These are phyloP conservation scores for Dromaius novaehollandiae DNA, from an alignment of 2,113 vertebrate genomes.

Conservation along the genomic window DNA sequence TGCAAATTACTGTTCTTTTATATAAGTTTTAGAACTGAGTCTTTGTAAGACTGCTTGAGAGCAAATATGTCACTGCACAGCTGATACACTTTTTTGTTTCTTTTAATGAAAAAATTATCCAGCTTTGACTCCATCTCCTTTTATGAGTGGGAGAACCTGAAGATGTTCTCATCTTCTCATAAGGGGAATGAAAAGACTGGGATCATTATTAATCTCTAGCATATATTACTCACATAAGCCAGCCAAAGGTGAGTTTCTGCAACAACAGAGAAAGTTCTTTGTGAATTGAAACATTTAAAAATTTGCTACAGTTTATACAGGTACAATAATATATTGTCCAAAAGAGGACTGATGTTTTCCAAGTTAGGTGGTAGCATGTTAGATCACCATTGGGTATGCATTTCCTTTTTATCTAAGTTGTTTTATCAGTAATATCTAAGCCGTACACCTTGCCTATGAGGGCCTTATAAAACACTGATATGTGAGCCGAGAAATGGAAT, in stretches of 20 bases:
- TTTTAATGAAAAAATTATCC: neutral
- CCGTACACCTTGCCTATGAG: accelerated
- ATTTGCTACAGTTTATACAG: neutral
- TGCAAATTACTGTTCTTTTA: neutral
- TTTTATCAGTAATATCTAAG: neutral
- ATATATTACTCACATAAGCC: neutral
- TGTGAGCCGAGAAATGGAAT: neutral
- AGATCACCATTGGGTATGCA: accelerated
- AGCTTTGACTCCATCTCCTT: neutral
- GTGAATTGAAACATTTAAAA: neutral
- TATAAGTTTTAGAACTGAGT: neutral
- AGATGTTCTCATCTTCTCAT: conserved; percentile 10
- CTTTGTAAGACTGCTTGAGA: neutral
- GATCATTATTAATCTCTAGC: neutral
- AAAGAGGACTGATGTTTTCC: neutral
- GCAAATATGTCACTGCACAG: neutral
- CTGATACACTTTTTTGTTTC: neutral
- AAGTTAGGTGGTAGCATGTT: neutral
- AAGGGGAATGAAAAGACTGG: conserved; percentile 1
- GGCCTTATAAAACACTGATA: neutral
- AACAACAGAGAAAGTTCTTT: neutral
- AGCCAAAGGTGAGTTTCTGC: neutral
- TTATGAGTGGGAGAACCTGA: conserved; percentile 24
- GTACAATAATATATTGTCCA: neutral
- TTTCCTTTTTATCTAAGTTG: neutral